phyloP scores from a whole-genome alignment of 2,797 vertebrate species.

The Heteromormyrus szaboi region DNA sequence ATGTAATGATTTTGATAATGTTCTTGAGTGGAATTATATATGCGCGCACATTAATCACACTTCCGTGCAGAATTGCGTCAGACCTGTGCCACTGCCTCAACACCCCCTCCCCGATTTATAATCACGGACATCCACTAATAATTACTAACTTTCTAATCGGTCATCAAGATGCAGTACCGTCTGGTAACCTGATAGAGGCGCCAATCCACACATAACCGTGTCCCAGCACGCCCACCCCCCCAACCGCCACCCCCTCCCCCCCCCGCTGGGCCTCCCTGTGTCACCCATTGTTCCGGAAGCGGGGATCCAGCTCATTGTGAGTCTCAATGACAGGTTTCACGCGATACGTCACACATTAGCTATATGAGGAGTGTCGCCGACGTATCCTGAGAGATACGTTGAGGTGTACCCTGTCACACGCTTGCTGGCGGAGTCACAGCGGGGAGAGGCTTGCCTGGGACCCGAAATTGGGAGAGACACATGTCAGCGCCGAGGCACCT shows the following conservation, averaged over 20 bases:
- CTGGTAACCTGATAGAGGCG: neutral
- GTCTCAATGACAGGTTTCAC: neutral
- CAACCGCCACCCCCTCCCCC: neutral
- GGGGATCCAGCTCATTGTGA: neutral
- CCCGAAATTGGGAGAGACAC: neutral
- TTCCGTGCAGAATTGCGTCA: slow-evolving; percentile 35
- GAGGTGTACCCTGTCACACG: neutral
- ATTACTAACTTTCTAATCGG: neutral
- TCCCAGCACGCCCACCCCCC: neutral
- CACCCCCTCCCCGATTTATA: neutral
- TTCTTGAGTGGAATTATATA: slow-evolving; percentile 58
- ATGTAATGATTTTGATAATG: slow-evolving; percentile 56
- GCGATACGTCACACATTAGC: neutral
- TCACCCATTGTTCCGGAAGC: neutral
- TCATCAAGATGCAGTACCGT: neutral
- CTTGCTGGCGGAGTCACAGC: neutral
- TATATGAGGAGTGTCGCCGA: neutral
- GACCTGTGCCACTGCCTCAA: slow-evolving; percentile 14
- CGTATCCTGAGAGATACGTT: neutral
- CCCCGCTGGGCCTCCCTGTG: neutral
- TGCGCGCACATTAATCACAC: slow-evolving; percentile 53
- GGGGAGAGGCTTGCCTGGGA: neutral
- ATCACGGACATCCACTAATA: neutral
- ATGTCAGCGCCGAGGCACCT: neutral
- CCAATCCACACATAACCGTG: neutral